A percentile compares a stretch with the other conserved stretches of the same genome.
Conservation (phyloP, 2,888 invertebrate genomes). For the Quadroppia sp. region DNA sequence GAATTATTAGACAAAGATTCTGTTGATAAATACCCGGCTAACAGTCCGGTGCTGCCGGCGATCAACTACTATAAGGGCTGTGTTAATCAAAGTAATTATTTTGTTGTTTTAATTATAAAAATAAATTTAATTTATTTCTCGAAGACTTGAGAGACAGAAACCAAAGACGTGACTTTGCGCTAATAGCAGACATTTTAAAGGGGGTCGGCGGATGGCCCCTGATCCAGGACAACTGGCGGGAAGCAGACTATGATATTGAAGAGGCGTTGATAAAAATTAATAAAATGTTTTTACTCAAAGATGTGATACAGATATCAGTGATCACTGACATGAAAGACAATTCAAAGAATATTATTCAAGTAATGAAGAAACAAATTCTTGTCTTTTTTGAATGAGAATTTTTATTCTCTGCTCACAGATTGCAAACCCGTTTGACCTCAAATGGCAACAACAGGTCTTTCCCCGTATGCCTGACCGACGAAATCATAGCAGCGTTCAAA, state of each 20-base stretch:
- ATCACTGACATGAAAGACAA: slow-evolving; percentile 30
- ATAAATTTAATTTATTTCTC: no score
- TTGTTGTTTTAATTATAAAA: no score
- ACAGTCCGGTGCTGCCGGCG: background rate
- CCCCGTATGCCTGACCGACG: background rate
- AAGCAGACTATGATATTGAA: background rate
- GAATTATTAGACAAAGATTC: background rate
- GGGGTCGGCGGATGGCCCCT: no score
- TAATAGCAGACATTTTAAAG: no score
- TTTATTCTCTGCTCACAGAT: background rate
- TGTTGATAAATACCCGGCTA: background rate
- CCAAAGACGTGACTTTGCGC: no score
- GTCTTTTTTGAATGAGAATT: background rate
- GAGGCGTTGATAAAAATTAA: background rate
- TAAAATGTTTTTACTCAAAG: background rate
- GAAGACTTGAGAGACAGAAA: no score
- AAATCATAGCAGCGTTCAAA: background rate
- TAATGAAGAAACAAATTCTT: background rate
- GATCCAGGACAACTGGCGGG: background rate
- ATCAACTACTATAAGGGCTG: slow-evolving; percentile 27
- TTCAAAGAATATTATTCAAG: background rate
- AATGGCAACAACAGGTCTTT: background rate
- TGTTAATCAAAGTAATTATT: slow-evolving; percentile 9
- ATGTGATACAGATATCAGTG: slow-evolving; percentile 6
- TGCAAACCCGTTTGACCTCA: background rate